Conservation (phyloP, 2,797 vertebrate genomes). For the Thripadectes ignobilis region DNA sequence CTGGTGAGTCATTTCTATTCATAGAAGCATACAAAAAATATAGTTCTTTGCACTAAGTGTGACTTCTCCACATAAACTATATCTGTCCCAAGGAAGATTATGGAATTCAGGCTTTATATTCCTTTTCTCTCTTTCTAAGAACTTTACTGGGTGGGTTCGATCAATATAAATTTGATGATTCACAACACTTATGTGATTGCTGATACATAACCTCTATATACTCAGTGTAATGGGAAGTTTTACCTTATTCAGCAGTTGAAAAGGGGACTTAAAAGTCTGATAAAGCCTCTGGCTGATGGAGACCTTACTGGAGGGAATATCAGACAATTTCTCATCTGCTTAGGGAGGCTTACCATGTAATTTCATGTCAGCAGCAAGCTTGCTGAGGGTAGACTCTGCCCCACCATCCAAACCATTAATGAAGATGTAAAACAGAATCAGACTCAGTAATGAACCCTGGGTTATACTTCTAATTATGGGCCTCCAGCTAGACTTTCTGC, state of each 20-base stretch:
- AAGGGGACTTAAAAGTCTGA: background rate
- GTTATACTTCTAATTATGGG: background rate
- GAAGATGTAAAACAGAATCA: background rate
- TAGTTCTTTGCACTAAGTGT: background rate
- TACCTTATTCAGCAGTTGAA: background rate
- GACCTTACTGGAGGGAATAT: background rate
- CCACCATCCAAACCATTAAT: background rate
- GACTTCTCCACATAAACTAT: background rate
- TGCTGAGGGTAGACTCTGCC: background rate
- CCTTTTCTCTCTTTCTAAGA: background rate
- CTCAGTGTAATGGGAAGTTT: background rate
- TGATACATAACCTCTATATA: background rate
- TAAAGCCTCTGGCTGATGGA: background rate
- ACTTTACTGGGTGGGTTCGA: background rate
- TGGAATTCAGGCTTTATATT: background rate
- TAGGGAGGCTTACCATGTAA: background rate
- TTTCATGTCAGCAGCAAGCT: background rate
- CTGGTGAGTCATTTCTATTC: slow-evolving; percentile 4
- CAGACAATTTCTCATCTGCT: background rate
- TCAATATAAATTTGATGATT: background rate
- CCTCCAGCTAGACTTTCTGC: background rate
- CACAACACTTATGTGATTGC: background rate
- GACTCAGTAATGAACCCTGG: background rate
- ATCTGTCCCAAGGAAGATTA: background rate
- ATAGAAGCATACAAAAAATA: background rate